Conservation (phyloP, 64 coral and sea anemone species). For the Pocillopora damicornis region DNA sequence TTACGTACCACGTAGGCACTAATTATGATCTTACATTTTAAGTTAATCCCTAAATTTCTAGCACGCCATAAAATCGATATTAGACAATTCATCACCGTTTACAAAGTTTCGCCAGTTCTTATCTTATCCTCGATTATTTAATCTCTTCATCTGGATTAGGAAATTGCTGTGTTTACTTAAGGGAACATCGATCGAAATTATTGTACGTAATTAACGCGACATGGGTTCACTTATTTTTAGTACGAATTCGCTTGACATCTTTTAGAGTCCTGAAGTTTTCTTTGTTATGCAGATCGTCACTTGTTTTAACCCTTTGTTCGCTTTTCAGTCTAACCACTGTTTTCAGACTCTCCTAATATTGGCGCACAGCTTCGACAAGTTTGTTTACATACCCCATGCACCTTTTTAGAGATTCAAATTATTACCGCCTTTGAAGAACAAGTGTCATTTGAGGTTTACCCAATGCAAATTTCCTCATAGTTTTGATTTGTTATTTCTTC, state of each 20-base stretch:
- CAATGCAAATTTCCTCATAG: conserved; percentile 26
- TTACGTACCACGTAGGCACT: too few relatives aligned
- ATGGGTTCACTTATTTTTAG: conserved; percentile 22
- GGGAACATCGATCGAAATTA: not conserved
- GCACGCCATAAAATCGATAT: not conserved
- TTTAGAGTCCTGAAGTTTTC: not conserved
- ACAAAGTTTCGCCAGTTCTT: not conserved
- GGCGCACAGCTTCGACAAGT: not conserved
- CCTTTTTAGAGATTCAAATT: not conserved
- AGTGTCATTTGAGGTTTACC: not conserved
- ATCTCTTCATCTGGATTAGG: not conserved
- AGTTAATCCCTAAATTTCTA: not conserved
- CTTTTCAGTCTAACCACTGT: not conserved
- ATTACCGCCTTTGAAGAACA: not conserved
- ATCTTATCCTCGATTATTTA: not conserved
- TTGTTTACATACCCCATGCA: not conserved
- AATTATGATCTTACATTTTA: too few relatives aligned
- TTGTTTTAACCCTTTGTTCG: not conserved
- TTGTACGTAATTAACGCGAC: conserved; percentile 29
- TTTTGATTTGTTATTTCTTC: conserved; percentile 9
- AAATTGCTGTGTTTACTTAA: not conserved
- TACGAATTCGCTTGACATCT: conserved; percentile 3
- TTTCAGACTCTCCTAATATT: not conserved
- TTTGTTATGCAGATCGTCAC: conserved; percentile 26
- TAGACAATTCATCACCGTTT: not conserved